These are phyloP conservation scores for Microchrysa polita DNA, from an alignment of 2,888 invertebrate species.

Conservation along the genomic window DNA sequence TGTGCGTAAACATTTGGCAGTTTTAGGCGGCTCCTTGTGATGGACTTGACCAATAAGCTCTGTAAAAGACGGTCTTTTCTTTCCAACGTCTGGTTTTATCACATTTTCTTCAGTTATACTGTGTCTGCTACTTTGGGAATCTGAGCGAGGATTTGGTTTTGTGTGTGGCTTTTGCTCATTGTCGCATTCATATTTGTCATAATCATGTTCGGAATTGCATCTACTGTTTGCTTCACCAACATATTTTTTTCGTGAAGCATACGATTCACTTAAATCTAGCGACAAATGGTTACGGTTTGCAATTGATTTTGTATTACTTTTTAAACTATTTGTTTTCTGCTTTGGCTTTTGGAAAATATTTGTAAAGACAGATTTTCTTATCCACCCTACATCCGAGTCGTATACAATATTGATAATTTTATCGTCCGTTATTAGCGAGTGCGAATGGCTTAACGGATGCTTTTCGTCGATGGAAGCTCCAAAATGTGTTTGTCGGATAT, in stretches of 20 bases:
- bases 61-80: neutral
- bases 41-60: constrained; percentile 21
- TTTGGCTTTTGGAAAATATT: constrained; percentile 44
- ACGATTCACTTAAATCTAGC: constrained; percentile 56
- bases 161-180: constrained; percentile 38
- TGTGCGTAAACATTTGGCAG: constrained; percentile 42
- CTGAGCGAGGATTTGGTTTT: neutral
- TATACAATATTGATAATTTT: constrained; percentile 65
- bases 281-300: constrained; percentile 61
- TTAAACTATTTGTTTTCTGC: neutral
- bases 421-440: constrained; percentile 64
- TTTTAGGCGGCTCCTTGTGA: constrained; percentile 37
- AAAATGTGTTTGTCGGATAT: constrained; percentile 63
- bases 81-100: neutral
- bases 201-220: neutral
- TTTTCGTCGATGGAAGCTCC: constrained; percentile 60
- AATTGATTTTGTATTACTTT: constrained; percentile 54
- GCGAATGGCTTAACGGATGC: constrained; percentile 63
- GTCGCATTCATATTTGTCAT: neutral
- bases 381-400: constrained; percentile 65
- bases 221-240: too few relatives aligned
- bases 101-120: neutral
- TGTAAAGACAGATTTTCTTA: constrained; percentile 56
- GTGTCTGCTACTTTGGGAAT: neutral
- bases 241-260: constrained; percentile 48